Conservation (phyloP, 2,113 vertebrate species). For the Oenanthe oenanthe region DNA sequence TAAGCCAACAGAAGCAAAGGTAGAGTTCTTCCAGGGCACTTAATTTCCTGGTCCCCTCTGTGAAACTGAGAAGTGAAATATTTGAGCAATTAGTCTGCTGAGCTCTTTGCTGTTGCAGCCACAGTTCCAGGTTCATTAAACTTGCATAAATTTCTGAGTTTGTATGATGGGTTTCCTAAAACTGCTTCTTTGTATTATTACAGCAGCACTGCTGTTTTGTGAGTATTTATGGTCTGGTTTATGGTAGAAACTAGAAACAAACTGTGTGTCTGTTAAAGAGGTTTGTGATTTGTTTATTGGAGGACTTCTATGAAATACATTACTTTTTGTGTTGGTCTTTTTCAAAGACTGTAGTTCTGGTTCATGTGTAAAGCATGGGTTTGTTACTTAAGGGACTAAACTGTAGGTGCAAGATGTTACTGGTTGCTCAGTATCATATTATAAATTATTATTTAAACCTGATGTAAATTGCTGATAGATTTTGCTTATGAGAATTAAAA, state of each 20-base stretch:
- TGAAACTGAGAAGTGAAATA: not conserved
- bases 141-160: not conserved
- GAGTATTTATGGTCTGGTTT: not conserved
- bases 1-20: not conserved
- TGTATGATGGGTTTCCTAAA: not conserved
- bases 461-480: not conserved
- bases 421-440: not conserved
- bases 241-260: not conserved
- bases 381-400: not conserved
- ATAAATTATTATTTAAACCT: not conserved
- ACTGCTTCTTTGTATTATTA: not conserved
- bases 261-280: not conserved
- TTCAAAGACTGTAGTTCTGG: not conserved
- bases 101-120: not conserved
- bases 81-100: not conserved
- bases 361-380: not conserved
- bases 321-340: not conserved
- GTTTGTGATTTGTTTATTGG: not conserved
- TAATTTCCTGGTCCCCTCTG: not conserved
- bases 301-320: not conserved
- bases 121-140: not conserved
- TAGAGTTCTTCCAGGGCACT: not conserved
- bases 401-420: not conserved
- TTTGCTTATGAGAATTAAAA: not conserved
- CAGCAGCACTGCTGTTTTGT: not conserved